Evolutionary conservation across 2,888 invertebrate species (phyloP), one percentile per base, ranked within the genome.

Genomic region (Leucoma salicis): DNA sequence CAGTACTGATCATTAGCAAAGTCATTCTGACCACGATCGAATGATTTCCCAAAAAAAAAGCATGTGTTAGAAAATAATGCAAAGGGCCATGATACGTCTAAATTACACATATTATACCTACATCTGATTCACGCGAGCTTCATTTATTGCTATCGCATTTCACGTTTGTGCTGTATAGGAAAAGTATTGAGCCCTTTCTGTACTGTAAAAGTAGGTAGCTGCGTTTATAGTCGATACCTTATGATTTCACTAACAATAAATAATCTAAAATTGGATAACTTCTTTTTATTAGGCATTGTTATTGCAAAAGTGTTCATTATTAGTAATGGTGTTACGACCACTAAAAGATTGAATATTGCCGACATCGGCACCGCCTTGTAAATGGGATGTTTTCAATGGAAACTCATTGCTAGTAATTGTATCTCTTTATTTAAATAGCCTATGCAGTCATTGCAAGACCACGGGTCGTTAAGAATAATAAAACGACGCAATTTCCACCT

Each of bases 401-500:
- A 62, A 49, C 41, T 36, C 42, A 53, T 47, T 46, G 41, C 45
- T 29, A 37, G 45, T 57, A 53, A 57, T 71, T 66, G 60, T 62
- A 51, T 62, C 59, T 57, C 55, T 65, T 67, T 66, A 70, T 68
- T 65, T 66, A 63, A 70, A 74, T 68, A 66, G 60, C 53, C 51
- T 33, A 48, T 54, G 60, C 68, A 69, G 63, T 67, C 59, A 53
- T 58, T 63, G 53, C 34, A 51, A 63, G 57, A 66, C 69, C 67
- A 57, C 70, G 55, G 58, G 57, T 61, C 55, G 64, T 70, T 70
- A 70, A 62, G 57, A 68, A 64, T 70, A 72, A 71, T 67, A 66
- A 73, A 70, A 67, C 71, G 66, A 63, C 67, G 70, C 64, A 66
- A 76, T 79, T 78, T 78, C 74, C 72, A 78, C 74, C 77, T 77